Conservation (phyloP, 2,888 invertebrate genomes). For the Bimastos eiseni region DNA sequence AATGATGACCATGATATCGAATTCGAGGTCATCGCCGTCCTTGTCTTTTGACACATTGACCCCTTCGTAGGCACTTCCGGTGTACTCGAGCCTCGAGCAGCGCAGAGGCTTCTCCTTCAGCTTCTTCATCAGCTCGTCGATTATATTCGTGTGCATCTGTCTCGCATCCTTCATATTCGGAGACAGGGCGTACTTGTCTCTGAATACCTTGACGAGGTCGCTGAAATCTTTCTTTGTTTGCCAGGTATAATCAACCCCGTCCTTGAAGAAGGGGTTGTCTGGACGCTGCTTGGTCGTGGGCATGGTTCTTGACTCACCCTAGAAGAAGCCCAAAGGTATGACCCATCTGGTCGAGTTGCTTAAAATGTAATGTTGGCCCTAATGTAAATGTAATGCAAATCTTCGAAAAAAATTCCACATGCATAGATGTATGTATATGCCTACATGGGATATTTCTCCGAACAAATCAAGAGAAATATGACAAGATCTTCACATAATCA, state of each 20-base stretch:
- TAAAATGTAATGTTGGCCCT: background rate
- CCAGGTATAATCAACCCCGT: conserved; percentile 16
- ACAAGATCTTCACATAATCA: no score
- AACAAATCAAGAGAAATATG: no score
- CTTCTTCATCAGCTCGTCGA: background rate
- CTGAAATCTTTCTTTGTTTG: background rate
- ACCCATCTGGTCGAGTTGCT: background rate
- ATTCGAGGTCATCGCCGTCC: conserved; percentile 24
- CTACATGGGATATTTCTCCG: no score
- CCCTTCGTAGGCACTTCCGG: conserved; percentile 24
- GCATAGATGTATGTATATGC: no score
- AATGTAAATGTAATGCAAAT: no score
- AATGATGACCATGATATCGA: conserved; percentile 27
- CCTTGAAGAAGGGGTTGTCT: conserved; percentile 19
- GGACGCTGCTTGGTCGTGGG: background rate
- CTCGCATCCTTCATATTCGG: conserved; percentile 26
- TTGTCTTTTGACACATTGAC: conserved; percentile 19
- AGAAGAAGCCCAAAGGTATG: background rate
- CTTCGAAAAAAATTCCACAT: no score
- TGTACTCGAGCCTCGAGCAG: conserved; percentile 24
- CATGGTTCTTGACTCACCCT: background rate
- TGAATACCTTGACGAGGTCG: background rate
- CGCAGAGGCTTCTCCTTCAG: conserved; percentile 9
- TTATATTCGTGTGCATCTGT: conserved; percentile 17
- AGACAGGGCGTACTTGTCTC: background rate